A percentile compares a stretch with the other conserved stretches of the same genome.
phyloP scores from a whole-genome alignment of 2,888 invertebrate species.

The Pachydiplax longipennis region DNA sequence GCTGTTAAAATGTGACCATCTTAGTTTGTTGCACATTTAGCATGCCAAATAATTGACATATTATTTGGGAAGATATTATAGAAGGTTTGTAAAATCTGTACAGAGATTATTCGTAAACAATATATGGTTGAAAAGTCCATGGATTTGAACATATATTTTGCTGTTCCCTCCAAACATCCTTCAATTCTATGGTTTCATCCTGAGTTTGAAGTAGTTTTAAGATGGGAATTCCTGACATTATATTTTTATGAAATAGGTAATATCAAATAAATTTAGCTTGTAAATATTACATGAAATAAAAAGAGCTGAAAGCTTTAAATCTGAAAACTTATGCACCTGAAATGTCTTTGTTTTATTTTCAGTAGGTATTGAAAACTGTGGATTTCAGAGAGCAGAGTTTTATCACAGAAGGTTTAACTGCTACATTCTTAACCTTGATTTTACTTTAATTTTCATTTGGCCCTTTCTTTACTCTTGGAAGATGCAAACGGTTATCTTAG shows the following conservation, averaged over 20 bases:
- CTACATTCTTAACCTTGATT: too few relatives aligned
- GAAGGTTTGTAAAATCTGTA: constrained; percentile 41
- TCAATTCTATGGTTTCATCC: neutral
- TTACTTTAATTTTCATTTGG: too few relatives aligned
- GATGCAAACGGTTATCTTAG: too few relatives aligned
- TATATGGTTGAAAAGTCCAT: constrained; percentile 29
- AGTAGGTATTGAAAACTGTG: too few relatives aligned
- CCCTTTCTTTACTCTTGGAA: too few relatives aligned
- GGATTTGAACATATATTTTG: constrained; percentile 27
- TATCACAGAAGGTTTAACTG: too few relatives aligned
- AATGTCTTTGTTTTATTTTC: too few relatives aligned
- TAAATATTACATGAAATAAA: neutral
- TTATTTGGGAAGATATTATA: constrained; percentile 24
- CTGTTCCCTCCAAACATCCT: neutral
- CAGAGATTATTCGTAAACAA: constrained; percentile 42
- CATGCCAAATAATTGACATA: neutral
- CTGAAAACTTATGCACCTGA: too few relatives aligned
- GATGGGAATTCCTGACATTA: neutral
- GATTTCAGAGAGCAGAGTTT: too few relatives aligned
- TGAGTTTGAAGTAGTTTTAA: neutral
- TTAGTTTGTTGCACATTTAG: constrained; percentile 17
- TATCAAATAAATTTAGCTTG: neutral
- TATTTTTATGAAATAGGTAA: neutral
- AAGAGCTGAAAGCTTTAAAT: too few relatives aligned
- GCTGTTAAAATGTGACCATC: constrained; percentile 17